phyloP scores from a whole-genome alignment of 2,888 invertebrate genomes.

The Corbicula japonica region DNA sequence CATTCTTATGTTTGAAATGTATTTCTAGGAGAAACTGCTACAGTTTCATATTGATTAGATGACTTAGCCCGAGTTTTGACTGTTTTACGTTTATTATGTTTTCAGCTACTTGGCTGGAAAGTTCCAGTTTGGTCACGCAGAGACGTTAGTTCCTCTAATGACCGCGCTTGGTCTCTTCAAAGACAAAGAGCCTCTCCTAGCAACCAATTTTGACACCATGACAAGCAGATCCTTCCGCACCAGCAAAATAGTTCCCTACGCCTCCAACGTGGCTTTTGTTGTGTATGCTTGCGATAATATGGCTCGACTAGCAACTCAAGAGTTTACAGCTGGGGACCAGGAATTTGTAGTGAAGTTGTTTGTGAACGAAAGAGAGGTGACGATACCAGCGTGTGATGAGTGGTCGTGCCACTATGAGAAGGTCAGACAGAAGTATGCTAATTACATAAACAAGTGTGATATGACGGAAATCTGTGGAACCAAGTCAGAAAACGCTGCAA shows the following conservation, averaged over 20 bases:
- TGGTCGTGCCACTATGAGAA: constrained; percentile 67
- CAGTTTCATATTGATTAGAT: too few species aligned
- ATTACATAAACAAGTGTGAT: constrained; percentile 60
- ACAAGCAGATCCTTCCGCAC: constrained; percentile 82
- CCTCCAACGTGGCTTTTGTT: constrained; percentile 84
- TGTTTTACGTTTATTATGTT: too few species aligned
- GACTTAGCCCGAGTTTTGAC: too few species aligned
- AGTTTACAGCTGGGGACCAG: not conserved
- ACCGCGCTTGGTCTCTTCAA: constrained; percentile 85
- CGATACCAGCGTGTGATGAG: constrained; percentile 74
- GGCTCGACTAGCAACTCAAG: constrained; percentile 24
- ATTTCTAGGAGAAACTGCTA: too few species aligned
- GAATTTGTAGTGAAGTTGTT: constrained; percentile 74
- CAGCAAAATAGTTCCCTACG: constrained; percentile 83
- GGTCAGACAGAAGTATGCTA: constrained; percentile 62
- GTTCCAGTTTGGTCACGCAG: constrained; percentile 84
- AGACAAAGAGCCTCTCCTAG: constrained; percentile 77
- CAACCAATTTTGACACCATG: constrained; percentile 78
- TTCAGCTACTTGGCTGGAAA: constrained; percentile 75
- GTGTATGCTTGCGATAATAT: constrained; percentile 81
- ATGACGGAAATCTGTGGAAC: constrained; percentile 10
- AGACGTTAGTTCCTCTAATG: constrained; percentile 81
- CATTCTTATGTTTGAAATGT: too few species aligned
- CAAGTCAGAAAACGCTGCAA: constrained; percentile 11
- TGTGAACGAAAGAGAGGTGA: constrained; percentile 77